Conservation (phyloP, 2,113 vertebrate genomes). For the Laterallus jamaicensis region DNA sequence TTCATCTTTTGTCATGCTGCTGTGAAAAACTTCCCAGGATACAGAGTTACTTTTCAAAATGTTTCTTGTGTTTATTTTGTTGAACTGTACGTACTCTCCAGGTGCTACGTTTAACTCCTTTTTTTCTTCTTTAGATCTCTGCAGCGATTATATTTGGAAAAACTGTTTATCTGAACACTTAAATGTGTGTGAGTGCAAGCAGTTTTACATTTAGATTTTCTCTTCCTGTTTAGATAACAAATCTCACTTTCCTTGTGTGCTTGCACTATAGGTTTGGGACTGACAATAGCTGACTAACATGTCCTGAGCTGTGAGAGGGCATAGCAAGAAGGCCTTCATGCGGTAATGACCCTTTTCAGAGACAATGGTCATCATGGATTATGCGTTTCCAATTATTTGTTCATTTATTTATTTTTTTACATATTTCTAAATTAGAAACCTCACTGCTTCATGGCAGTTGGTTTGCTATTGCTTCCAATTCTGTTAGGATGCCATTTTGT, state of each 20-base stretch:
- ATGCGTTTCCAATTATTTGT: conserved; percentile 86
- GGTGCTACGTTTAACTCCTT: conserved; percentile 86
- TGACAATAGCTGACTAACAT: conserved; percentile 91
- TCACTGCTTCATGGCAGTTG: conserved; percentile 88
- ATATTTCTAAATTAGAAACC: conserved; percentile 83
- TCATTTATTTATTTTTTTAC: conserved; percentile 86
- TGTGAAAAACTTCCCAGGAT: conserved; percentile 31
- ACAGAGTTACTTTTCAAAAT: conserved; percentile 68
- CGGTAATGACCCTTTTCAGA: conserved; percentile 88
- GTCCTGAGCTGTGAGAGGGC: conserved; percentile 88
- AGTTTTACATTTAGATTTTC: conserved; percentile 92
- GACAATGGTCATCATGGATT: conserved; percentile 87
- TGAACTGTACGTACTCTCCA: conserved; percentile 72
- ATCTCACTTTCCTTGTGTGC: conserved; percentile 88
- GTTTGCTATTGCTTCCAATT: conserved; percentile 85
- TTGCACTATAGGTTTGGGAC: conserved; percentile 90
- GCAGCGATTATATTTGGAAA: conserved; percentile 98
- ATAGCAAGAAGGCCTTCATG: conserved; percentile 84
- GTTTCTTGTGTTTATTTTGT: conserved; percentile 70
- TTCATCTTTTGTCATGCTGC: conserved; percentile 36
- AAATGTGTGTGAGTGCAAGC: conserved; percentile 99
- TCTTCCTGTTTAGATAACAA: conserved; percentile 89
- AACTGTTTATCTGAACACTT: conserved; percentile 98
- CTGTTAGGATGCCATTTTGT: conserved; percentile 79
- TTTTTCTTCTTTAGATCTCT: conserved; percentile 99